Evolutionary conservation across 2,113 vertebrate genomes (phyloP), one percentile per base, ranked within the genome.

Genomic region (Athene noctua): DNA sequence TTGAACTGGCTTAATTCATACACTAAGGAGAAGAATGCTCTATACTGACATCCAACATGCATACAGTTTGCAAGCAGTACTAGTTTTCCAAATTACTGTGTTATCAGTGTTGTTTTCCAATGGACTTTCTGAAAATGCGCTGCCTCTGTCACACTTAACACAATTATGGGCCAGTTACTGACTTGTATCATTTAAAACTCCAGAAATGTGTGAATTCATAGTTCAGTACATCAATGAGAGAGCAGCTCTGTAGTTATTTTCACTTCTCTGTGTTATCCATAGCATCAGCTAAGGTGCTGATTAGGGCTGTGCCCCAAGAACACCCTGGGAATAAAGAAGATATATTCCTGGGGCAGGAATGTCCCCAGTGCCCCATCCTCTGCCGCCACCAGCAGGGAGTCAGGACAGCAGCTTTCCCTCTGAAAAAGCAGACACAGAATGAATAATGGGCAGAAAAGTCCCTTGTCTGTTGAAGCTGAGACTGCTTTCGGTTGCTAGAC

Each of bases 71-170:
- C 46, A 29, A 81, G 29, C 27, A 61, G 19, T 3, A 13, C 36
- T 18, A 10, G 23, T 68, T 80, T 58, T 34, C 32, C 26, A 62
- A 32, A 47, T 13, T 47, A 23, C 17, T 36, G 5, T 5, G 20
- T 63, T 58, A 47, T 32, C 27, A 32, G 21, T 0, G 0, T n/a
- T 29, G 4, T 7, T 71, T 29, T 40, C 5, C n/a, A 34, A 15
- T 11, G 17, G 15, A 38, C n/a, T 86, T 54, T 13, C 40, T 49
- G 52, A 51, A 82, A 55, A 22, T 32, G 29, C 3, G 5, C n/a
- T 51, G 6, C 26, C 38, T 87, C 58, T 62, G 32, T n/a, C 61
- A 58, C 30, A 57, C 13, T 10, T 44, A n/a, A 20, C 25, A 70
- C 34, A 57, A 11, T 55, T 46, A 68, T 17, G 55, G n/a, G 4